Percentiles rank a stretch among this genome's conserved stretches.
Evolutionary conservation across 2,113 vertebrate species (phyloP).

Genomic region (Mirza zaza): DNA sequence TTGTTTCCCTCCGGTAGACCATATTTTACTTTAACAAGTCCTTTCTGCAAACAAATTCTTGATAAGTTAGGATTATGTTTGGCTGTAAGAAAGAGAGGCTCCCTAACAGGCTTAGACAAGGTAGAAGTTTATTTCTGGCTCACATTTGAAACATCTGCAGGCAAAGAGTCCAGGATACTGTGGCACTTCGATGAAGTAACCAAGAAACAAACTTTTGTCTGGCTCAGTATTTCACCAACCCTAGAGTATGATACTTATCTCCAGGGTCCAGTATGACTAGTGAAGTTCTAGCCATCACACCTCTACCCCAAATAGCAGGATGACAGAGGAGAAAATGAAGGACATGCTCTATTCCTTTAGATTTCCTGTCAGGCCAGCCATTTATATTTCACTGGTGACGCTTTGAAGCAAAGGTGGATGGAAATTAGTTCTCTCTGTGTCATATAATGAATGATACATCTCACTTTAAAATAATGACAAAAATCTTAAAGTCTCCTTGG

Average conservation of each 20-base stretch:
- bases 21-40: neutral
- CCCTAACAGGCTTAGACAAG: neutral
- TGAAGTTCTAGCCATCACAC: neutral
- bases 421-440: neutral
- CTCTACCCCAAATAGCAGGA: neutral
- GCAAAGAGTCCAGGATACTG: neutral
- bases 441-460: neutral
- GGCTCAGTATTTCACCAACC: neutral
- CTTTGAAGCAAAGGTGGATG: neutral
- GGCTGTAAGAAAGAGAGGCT: neutral
- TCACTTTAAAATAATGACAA: conserved; percentile 11
- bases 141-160: neutral
- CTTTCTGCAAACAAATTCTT: neutral
- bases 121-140: neutral
- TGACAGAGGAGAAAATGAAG: neutral
- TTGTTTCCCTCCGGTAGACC: neutral
- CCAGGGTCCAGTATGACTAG: neutral
- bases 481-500: neutral
- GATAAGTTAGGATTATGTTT: neutral
- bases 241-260: neutral
- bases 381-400: neutral
- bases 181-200: neutral
- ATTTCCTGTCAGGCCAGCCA: neutral
- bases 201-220: neutral
- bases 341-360: neutral